Evolutionary conservation across 2,113 vertebrate species (phyloP).

Genomic region (Arvicanthis niloticus): DNA sequence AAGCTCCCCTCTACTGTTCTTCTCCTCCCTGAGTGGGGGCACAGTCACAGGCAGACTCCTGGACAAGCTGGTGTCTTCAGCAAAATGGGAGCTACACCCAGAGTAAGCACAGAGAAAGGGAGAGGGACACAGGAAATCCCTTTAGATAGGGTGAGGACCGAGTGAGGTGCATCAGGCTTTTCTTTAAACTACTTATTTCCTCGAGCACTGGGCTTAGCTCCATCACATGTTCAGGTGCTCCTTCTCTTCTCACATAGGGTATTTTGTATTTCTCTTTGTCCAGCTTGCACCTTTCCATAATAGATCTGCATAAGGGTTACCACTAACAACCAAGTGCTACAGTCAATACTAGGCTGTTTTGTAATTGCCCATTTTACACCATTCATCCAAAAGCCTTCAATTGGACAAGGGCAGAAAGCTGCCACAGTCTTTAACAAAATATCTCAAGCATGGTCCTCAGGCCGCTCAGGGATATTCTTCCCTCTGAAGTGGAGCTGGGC

Average conservation of each 20-base stretch:
- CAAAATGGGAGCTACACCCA: not conserved
- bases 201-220: not conserved
- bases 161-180: not conserved
- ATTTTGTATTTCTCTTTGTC: not conserved
- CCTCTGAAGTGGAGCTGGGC: not conserved
- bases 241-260: not conserved
- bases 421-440: not conserved
- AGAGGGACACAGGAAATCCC: not conserved
- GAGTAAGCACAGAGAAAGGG: not conserved
- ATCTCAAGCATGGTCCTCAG: not conserved
- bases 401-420: not conserved
- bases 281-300: not conserved
- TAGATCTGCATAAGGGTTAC: not conserved
- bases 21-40: not conserved
- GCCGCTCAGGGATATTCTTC: not conserved
- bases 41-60: not conserved
- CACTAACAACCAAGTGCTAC: not conserved
- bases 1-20: not conserved
- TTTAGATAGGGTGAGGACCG: not conserved
- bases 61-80: not conserved
- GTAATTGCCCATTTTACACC: not conserved
- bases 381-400: not conserved
- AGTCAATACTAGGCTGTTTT: not conserved
- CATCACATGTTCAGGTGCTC: not conserved
- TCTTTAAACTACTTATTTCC: not conserved